Conservation (phyloP, 2,888 invertebrate species). For the Shargacucullia verbasci region DNA sequence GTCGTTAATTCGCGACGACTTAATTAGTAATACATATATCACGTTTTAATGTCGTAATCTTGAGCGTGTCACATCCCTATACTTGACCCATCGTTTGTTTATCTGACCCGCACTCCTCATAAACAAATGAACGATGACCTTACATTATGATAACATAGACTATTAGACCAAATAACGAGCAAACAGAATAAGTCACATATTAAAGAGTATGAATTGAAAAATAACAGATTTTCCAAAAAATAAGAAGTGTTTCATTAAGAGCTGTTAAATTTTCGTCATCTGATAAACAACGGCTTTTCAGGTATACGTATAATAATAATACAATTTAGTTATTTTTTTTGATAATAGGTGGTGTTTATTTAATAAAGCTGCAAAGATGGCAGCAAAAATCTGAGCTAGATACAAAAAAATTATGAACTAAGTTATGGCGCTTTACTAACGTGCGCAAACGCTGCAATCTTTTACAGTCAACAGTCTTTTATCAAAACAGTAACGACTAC, state of each 20-base stretch:
- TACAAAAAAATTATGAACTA: neutral
- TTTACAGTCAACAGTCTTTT: conserved; percentile 76
- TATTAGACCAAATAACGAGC: conserved; percentile 9
- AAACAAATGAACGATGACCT: conserved; percentile 51
- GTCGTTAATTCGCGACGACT: neutral
- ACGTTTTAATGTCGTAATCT: conserved; percentile 19
- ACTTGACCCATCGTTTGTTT: conserved; percentile 52
- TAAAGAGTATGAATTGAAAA: neutral
- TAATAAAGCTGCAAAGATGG: no score
- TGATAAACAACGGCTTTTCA: no score
- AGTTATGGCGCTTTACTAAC: conserved; percentile 27
- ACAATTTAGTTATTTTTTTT: no score
- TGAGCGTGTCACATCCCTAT: conserved; percentile 16
- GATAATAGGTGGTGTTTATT: no score
- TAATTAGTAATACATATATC: conserved; percentile 9
- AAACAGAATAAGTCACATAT: neutral
- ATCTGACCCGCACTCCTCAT: conserved; percentile 31
- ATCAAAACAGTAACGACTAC: conserved; percentile 67
- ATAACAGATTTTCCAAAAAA: no score
- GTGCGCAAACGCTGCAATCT: conserved; percentile 56
- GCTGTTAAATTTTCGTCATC: no score
- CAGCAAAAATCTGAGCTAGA: neutral
- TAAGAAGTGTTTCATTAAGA: no score
- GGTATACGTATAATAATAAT: no score
- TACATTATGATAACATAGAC: conserved; percentile 21